These are phyloP conservation scores for Campylorhamphus procurvoides DNA, from an alignment of 2,113 vertebrate genomes.

Conservation along the genomic window DNA sequence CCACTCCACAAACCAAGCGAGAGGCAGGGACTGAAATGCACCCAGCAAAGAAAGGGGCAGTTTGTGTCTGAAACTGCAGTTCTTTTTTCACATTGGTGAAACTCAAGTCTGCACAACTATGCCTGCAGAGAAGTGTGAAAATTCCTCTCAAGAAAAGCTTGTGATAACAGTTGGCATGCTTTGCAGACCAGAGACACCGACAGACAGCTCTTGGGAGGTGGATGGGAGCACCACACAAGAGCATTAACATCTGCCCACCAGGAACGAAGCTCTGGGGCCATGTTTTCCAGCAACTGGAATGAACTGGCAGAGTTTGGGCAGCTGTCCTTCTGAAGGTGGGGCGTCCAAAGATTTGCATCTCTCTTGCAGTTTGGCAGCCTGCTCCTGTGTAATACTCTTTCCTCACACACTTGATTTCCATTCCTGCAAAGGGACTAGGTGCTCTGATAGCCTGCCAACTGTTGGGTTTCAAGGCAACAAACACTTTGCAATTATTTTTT, in stretches of 20 bases:
- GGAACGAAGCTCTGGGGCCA: background rate
- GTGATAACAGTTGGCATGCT: background rate
- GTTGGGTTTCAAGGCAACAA: background rate
- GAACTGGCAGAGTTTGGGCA: background rate
- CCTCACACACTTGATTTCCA: background rate
- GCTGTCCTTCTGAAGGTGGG: background rate
- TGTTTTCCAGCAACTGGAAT: background rate
- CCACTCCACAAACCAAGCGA: background rate
- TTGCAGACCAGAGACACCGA: accelerated
- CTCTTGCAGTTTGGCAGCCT: background rate
- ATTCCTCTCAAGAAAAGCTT: background rate
- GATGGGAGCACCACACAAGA: accelerated
- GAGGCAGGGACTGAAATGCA: accelerated
- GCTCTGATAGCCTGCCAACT: background rate
- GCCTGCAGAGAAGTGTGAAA: background rate
- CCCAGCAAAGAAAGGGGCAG: background rate
- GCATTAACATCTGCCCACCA: background rate
- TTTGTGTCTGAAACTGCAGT: background rate
- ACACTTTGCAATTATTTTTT: background rate
- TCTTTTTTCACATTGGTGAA: background rate
- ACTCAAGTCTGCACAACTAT: background rate
- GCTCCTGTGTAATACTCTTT: background rate
- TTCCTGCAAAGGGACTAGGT: background rate
- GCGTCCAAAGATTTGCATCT: background rate
- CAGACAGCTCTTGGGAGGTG: background rate